Base-by-base conservation (phyloP, 2,797 vertebrate species). In the Pagetopsis macropterus region DNA sequence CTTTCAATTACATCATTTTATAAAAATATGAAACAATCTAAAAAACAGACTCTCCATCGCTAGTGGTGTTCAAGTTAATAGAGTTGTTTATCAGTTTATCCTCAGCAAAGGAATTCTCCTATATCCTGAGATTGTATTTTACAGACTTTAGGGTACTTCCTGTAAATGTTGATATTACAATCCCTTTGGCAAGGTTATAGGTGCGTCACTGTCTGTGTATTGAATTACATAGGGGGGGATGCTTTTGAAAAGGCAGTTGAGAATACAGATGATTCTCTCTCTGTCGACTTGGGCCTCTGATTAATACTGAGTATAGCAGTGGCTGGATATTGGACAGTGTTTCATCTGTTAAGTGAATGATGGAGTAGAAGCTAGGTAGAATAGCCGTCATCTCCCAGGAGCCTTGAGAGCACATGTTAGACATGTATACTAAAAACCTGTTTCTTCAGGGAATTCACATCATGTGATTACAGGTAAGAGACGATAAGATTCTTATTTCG, bases 121-220 rank as follows among this genome's bases (percentile, higher is more conserved):
- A 51, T 62, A 78, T 85, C 51, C 54, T 66, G 17, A 72, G 71
- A 86, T 82, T 86, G 70, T 33, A 76, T 76, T 76, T 75, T 78
- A 88, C 82, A 86, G 81, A 87, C 75, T 76, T 82, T 57, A 70
- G 82, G 82, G 79, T 73, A 70, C 62, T 15, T 79, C 49, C 84
- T 88, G 87, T 81, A 79, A 83, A 76, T 77, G 70, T 76, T 86
- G 73, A 93, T 76, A 85, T 88, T 87, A 86, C 62, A 61, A 81
- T 81, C 86, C 85, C 65, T 84, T 46, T 87, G 87, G 88, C 89
- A 94, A 93, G 90, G 89, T 89, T 91, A 89, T 61, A 84, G 72
- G 57, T 74, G 66, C 75, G 69, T 63, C 37, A 75, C 31, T 83
- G 67, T 85, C 72, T 77, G 57, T 81, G 81, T 84, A 89, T 92